Base-by-base conservation (phyloP, 2,888 invertebrate genomes). In the Pterobdella sp. region DNA sequence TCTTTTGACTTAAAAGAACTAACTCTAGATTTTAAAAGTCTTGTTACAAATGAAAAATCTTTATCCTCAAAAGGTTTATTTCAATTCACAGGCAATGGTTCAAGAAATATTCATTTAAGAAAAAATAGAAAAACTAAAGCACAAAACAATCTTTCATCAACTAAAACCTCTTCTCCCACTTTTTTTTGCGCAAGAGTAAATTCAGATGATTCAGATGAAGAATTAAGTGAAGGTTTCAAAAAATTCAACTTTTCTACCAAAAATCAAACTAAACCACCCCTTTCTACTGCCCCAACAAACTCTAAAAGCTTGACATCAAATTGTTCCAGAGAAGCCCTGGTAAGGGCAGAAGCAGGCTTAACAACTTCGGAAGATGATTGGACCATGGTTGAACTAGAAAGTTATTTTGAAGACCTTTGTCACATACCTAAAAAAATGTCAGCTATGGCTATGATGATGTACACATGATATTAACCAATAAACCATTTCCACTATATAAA, bases 351-450 rank as follows among this genome's bases (percentile, higher is more conserved):
- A 14, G 60, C n/a, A 56, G 60, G n/a, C 4, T n/a, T 56, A 26
- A 3, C 26, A 26, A 26, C 10, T 22, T 4, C n/a, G 10, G 65
- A 65, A n/a, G 69, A 73, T 34, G 73, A 73, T 37, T 73, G 73
- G 68, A 69, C 63, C 2, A 69, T 68, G 42, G 73, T 68, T 7
- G 74, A 74, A 34, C 42, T 74, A 29, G 31, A 70, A 0, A 64
- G 74, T n/a, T 74, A 74, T 49, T 74, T 74, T 56, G 74, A 74
- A 66, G n/a, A 74, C 60, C 65, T 70, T 34, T 74, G 70, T 68
- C 74, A 74, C 70, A 70, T 71, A 26, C 74, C 74, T 7, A 74
- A 74, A 64, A 74, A 74, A 26, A 74, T 74, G 74, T 74, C 74
- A 0, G 71, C 63, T 26, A 74, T 74, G 74, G 74, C 74, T n/a